Conservation (phyloP, 2,797 vertebrate genomes). For the Acrossocheilus wenchowensis region DNA sequence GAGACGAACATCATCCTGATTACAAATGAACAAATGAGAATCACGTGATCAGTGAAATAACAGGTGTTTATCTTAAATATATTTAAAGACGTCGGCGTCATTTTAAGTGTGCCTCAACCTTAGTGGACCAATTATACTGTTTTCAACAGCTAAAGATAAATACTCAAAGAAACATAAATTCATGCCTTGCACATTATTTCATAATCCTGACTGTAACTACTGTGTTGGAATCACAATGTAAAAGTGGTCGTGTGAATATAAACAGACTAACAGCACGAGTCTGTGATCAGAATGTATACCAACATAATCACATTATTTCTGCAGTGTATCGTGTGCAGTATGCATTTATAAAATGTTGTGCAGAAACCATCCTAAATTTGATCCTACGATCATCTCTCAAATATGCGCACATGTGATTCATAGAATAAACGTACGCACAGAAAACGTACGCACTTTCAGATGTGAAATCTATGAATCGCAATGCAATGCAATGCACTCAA, state of each 20-base stretch:
- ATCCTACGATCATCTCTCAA: too few relatives aligned
- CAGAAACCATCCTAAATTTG: too few relatives aligned
- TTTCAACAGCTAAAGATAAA: background rate
- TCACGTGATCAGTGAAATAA: background rate
- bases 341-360: too few relatives aligned
- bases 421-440: too few relatives aligned
- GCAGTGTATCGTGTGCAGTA: background rate
- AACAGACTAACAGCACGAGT: background rate
- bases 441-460: too few relatives aligned
- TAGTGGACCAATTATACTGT: background rate
- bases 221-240: background rate
- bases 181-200: background rate
- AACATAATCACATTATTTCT: background rate
- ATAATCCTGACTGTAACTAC: background rate
- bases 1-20: background rate
- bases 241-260: background rate
- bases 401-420: too few relatives aligned
- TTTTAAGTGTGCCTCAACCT: background rate
- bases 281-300: background rate
- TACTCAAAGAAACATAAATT: background rate
- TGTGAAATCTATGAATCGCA: too few relatives aligned
- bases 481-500: background rate
- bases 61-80: background rate
- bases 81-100: background rate
- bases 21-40: constrained; percentile 21